phyloP scores from a whole-genome alignment of 2,797 vertebrate genomes.

The Neosilurus mollespiculum region DNA sequence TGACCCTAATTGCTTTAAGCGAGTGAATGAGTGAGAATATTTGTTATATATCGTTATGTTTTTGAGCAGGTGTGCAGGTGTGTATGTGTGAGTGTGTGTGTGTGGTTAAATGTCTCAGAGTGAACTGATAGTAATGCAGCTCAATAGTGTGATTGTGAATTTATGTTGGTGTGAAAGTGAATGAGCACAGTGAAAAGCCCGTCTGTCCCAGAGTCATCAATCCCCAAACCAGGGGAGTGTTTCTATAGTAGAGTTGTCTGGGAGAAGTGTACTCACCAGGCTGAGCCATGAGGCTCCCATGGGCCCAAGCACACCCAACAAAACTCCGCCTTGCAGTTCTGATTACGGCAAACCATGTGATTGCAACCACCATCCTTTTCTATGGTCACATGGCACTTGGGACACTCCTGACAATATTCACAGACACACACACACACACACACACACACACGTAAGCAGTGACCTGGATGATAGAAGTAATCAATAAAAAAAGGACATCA shows the following conservation, averaged over 20 bases:
- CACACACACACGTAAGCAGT: not conserved
- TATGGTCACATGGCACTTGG: conserved; percentile 99
- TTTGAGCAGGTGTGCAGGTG: not conserved
- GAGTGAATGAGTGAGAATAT: too few relatives aligned
- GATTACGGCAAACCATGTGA: conserved; percentile 99
- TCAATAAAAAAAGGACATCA: not conserved
- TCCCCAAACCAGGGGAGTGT: too few relatives aligned
- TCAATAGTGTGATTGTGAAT: too few relatives aligned
- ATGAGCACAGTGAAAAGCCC: too few relatives aligned
- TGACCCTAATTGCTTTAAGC: too few relatives aligned
- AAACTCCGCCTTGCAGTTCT: conserved; percentile 99
- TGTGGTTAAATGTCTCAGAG: too few relatives aligned
- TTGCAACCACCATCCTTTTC: conserved; percentile 99
- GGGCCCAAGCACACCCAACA: conserved; percentile 99
- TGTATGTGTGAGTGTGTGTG: not conserved
- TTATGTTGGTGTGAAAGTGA: too few relatives aligned
- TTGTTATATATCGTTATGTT: too few relatives aligned
- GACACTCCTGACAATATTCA: conserved; percentile 84
- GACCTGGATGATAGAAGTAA: not conserved
- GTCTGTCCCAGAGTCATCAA: too few relatives aligned
- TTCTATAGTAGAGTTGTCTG: not conserved
- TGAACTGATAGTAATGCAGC: too few relatives aligned
- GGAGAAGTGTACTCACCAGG: conserved; percentile 82
- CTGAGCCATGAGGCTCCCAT: conserved; percentile 98
- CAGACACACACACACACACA: not conserved